Conservation (phyloP, 2,113 vertebrate genomes). For the Corapipo altera region DNA sequence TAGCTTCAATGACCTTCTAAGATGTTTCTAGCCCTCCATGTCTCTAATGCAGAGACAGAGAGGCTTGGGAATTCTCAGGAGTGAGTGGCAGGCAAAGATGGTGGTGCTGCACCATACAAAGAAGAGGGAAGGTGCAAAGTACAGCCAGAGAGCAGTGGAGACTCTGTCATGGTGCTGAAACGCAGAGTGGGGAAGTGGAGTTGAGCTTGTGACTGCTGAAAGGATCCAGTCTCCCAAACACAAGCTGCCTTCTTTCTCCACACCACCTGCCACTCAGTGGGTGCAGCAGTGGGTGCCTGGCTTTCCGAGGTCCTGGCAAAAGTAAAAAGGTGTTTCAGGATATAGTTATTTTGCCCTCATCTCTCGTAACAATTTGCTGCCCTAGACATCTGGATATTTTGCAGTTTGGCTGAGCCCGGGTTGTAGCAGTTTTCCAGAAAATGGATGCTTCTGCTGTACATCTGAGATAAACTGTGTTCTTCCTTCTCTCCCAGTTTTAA, state of each 20-base stretch:
- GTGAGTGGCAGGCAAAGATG: background rate
- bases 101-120: rapidly evolving
- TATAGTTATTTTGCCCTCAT: background rate
- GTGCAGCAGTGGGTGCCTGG: background rate
- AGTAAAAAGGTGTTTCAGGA: background rate
- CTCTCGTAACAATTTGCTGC: background rate
- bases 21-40: background rate
- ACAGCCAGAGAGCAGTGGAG: background rate
- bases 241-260: background rate
- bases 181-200: background rate
- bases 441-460: background rate
- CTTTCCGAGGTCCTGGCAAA: background rate
- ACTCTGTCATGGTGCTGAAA: background rate
- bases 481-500: background rate
- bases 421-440: background rate
- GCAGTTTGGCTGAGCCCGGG: background rate
- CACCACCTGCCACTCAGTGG: background rate
- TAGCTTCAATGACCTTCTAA: rapidly evolving
- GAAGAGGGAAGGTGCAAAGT: background rate
- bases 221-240: background rate
- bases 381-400: rapidly evolving
- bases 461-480: background rate
- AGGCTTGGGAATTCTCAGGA: background rate
- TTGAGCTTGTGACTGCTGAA: background rate
- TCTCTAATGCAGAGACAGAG: background rate